phyloP scores from a whole-genome alignment of 2,113 vertebrate species.

The Acanthochromis polyacanthus region DNA sequence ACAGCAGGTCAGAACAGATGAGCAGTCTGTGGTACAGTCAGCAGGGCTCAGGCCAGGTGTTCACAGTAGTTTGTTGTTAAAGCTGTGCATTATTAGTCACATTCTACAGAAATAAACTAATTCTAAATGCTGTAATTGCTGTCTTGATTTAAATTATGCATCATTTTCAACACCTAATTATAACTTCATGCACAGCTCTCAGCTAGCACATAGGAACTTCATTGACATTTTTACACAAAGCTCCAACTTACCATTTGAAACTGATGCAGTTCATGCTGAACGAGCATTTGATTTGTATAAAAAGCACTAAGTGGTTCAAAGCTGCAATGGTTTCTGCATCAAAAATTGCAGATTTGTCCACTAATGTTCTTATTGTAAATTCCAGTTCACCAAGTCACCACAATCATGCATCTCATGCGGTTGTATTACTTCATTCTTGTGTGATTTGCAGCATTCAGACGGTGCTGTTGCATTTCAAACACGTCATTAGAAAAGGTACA shows the following conservation, averaged over 20 bases:
- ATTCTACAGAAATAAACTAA: background rate
- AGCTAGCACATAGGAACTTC: background rate
- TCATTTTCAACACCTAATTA: no score
- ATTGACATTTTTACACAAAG: constrained; percentile 3
- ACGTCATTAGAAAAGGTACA: background rate
- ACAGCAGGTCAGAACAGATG: constrained; percentile 47
- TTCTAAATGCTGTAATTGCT: background rate
- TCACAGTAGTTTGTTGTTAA: constrained; percentile 11
- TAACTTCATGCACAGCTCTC: background rate
- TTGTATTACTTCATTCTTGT: background rate
- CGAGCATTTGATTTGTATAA: background rate
- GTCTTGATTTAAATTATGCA: background rate
- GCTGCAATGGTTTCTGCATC: background rate
- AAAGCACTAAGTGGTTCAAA: background rate
- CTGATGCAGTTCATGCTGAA: background rate
- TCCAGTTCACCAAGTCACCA: background rate
- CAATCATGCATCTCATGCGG: background rate
- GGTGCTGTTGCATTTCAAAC: background rate
- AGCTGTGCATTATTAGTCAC: constrained; percentile 18
- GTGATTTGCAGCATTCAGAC: background rate
- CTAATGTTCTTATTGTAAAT: background rate
- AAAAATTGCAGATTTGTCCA: background rate
- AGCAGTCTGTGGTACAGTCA: constrained; percentile 27
- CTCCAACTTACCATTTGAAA: background rate
- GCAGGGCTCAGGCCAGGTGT: background rate